Percentiles rank a stretch among this genome's conserved stretches.
Conservation (phyloP, 2,888 invertebrate genomes). For the Torymus texanus region DNA sequence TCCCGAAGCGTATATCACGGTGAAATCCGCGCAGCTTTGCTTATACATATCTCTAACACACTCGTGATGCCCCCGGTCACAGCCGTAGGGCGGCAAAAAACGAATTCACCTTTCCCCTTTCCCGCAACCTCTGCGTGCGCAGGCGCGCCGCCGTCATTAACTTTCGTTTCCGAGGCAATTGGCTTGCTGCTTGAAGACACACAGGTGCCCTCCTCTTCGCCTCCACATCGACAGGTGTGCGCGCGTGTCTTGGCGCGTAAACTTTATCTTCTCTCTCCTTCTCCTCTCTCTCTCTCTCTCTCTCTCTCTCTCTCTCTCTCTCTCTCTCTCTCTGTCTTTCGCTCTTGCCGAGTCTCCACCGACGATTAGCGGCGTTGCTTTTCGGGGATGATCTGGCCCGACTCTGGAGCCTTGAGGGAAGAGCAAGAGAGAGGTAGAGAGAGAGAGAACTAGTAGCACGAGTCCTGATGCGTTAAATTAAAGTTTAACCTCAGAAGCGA, state of each 20-base stretch:
- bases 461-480: conserved; percentile 74
- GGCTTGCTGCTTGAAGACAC: conserved; percentile 9
- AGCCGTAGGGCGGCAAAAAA: not conserved
- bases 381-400: conserved; percentile 33
- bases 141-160: conserved; percentile 33
- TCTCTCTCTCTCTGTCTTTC: too few relatives aligned
- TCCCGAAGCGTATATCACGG: conserved; percentile 20
- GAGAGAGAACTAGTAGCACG: conserved; percentile 49
- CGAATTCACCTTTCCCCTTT: conserved; percentile 2
- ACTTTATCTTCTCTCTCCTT: conserved; percentile 9
- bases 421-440: not conserved
- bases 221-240: conserved; percentile 40
- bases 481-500: conserved; percentile 66
- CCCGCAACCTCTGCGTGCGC: conserved; percentile 2
- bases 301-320: too few relatives aligned
- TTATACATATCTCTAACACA: not conserved
- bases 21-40: not conserved
- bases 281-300: too few relatives aligned
- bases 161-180: conserved; percentile 45
- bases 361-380: conserved; percentile 26
- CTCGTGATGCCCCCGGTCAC: too few relatives aligned
- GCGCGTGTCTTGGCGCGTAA: conserved; percentile 21
- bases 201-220: conserved; percentile 31
- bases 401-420: not conserved
- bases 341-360: not conserved